A percentile compares a stretch with the other conserved stretches of the same genome.
Evolutionary conservation across 92 coral and sea anemone species (phyloP).

Genomic region (Paragorgia papillata): DNA sequence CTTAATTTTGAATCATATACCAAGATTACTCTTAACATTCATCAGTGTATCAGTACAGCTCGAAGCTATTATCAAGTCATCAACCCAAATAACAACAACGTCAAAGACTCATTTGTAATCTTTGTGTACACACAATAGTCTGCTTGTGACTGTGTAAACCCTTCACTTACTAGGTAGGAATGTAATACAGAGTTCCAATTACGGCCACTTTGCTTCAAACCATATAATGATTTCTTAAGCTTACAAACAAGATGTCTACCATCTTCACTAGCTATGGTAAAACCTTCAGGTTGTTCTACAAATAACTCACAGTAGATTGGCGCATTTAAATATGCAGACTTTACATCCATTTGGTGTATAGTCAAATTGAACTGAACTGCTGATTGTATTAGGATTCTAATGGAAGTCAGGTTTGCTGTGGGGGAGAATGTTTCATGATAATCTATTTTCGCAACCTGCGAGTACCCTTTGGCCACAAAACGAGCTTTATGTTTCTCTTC

Average conservation of each 20-base stretch:
- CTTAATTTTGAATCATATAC: conserved; percentile 52
- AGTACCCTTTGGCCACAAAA: too few relatives aligned
- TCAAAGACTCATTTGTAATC: conserved; percentile 10
- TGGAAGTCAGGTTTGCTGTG: too few relatives aligned
- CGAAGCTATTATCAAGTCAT: conserved; percentile 29
- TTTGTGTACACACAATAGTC: conserved; percentile 35
- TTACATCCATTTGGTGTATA: too few relatives aligned
- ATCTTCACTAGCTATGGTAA: conserved; percentile 8
- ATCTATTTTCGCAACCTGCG: too few relatives aligned
- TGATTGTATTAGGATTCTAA: too few relatives aligned
- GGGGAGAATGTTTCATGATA: too few relatives aligned
- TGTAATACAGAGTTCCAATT: neutral
- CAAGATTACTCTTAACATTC: conserved; percentile 13
- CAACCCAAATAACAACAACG: conserved; percentile 38
- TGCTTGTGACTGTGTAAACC: conserved; percentile 46
- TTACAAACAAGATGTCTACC: conserved; percentile 27
- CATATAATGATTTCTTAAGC: neutral
- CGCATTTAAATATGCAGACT: too few relatives aligned
- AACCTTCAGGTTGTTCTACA: conserved; percentile 38
- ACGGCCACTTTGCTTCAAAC: too few relatives aligned
- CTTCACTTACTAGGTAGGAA: conserved; percentile 1
- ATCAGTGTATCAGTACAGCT: neutral
- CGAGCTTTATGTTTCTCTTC: too few relatives aligned
- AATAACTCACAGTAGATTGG: neutral
- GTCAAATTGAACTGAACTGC: too few relatives aligned